phyloP scores from a whole-genome alignment of 2,888 invertebrate genomes.

The Drosophila infuscata region DNA sequence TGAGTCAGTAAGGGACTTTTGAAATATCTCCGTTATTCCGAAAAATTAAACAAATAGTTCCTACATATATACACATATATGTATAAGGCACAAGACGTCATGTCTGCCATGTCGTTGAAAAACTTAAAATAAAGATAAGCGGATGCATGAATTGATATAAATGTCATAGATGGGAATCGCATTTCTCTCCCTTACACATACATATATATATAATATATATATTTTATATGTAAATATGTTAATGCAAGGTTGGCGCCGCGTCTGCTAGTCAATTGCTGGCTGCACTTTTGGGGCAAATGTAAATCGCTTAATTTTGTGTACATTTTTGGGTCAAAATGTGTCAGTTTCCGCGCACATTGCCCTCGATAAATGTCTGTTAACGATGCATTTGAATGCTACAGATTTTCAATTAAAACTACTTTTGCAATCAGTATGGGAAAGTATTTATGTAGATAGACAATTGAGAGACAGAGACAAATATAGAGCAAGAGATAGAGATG shows the following conservation, averaged over 20 bases:
- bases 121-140: constrained; percentile 8
- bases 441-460: constrained; percentile 27
- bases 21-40: constrained; percentile 58
- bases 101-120: constrained; percentile 10
- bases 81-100: not conserved
- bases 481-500: not conserved
- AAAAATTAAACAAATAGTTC: constrained; percentile 58
- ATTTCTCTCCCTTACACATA: not conserved
- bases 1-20: constrained; percentile 51
- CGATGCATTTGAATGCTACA: constrained; percentile 58
- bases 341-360: not conserved
- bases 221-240: not conserved
- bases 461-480: not conserved
- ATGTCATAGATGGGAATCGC: constrained; percentile 23
- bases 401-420: constrained; percentile 81
- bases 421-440: constrained; percentile 71
- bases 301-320: constrained; percentile 47
- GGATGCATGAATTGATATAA: constrained; percentile 48
- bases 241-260: constrained; percentile 22
- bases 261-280: constrained; percentile 28
- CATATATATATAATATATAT: not conserved
- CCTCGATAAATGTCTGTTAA: constrained; percentile 31
- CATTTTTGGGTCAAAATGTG: constrained; percentile 47
- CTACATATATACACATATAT: constrained; percentile 10
- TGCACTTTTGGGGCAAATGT: constrained; percentile 40